Evolutionary conservation across 2,797 vertebrate genomes (phyloP).

Genomic region (Caiman crocodilus): DNA sequence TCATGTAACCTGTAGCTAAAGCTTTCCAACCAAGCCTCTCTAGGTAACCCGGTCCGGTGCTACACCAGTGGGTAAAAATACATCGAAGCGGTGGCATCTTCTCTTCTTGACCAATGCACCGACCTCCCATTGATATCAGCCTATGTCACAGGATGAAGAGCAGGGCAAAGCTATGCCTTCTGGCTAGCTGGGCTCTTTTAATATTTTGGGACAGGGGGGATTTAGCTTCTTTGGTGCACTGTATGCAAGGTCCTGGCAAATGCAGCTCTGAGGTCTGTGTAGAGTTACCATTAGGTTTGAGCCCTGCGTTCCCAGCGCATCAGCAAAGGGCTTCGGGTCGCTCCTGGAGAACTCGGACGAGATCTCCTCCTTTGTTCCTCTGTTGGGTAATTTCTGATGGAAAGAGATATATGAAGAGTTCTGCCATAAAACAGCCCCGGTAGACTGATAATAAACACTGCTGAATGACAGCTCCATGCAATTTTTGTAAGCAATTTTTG

Average conservation of each 20-base stretch:
- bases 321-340: too few species aligned
- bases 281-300: neutral
- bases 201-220: rapidly evolving
- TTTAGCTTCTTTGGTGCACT: neutral
- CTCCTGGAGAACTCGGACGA: neutral
- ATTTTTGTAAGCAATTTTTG: neutral
- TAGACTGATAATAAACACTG: too few species aligned
- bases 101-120: neutral
- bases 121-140: neutral
- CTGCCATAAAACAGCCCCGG: neutral
- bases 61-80: neutral
- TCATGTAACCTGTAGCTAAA: too few species aligned
- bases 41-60: too few species aligned
- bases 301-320: neutral
- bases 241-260: rapidly evolving
- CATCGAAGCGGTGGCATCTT: neutral
- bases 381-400: neutral
- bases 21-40: too few species aligned
- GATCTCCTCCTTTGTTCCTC: rapidly evolving
- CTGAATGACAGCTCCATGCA: too few species aligned
- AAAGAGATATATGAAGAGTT: neutral
- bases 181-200: neutral
- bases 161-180: rapidly evolving
- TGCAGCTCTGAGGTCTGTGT: too few species aligned
- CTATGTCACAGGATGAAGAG: neutral